Conservation (phyloP, 1,140 invertebrate genomes). For the Leptinotarsa undecemlineata region DNA sequence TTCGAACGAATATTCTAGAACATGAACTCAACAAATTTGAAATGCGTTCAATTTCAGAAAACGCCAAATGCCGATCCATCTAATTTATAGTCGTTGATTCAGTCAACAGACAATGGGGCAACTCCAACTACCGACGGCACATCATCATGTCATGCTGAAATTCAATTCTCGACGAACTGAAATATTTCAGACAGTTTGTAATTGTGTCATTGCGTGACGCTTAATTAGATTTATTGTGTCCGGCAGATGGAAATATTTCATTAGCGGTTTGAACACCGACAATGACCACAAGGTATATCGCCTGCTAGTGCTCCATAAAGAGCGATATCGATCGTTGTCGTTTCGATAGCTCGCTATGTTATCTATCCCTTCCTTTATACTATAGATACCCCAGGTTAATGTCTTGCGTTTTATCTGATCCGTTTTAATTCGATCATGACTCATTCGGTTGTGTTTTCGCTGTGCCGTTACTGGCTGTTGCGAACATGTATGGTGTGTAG, state of each 20-base stretch:
- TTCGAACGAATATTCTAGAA: too few relatives aligned
- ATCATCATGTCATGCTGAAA: constrained; percentile 24
- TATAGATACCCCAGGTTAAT: too few relatives aligned
- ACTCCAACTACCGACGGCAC: constrained; percentile 7
- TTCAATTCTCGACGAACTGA: constrained; percentile 23
- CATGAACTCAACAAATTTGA: too few relatives aligned
- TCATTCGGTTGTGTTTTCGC: too few relatives aligned
- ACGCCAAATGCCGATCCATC: not conserved
- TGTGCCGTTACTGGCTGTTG: not conserved
- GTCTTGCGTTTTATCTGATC: too few relatives aligned
- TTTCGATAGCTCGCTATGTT: not conserved
- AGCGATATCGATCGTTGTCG: constrained; percentile 1
- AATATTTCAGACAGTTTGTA: constrained; percentile 24
- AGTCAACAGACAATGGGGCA: not conserved
- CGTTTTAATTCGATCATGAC: too few relatives aligned
- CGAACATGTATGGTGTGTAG: not conserved
- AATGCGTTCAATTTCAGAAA: not conserved
- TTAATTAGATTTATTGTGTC: constrained; percentile 28
- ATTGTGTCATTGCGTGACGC: constrained; percentile 25
- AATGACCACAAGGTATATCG: constrained; percentile 17
- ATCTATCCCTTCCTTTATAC: too few relatives aligned
- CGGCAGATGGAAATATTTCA: constrained; percentile 21
- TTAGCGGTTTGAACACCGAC: constrained; percentile 11
- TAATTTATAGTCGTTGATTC: not conserved
- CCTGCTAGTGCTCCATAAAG: constrained; percentile 11